Conservation (phyloP, 2,113 vertebrate species). For the Oreochromis aureus region DNA sequence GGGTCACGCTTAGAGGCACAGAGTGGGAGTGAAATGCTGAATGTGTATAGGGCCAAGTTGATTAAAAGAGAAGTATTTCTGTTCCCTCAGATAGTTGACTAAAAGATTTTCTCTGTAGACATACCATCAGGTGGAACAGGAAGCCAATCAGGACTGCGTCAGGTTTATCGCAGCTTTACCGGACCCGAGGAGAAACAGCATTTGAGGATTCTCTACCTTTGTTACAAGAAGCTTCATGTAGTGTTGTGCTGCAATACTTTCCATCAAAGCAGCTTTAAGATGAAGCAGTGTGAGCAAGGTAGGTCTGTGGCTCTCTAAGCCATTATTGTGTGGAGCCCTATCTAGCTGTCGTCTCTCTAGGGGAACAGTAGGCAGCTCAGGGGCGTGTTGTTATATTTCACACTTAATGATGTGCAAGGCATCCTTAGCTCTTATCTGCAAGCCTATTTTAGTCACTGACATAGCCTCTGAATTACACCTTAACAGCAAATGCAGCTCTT, state of each 20-base stretch:
- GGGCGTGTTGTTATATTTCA: constrained; percentile 70
- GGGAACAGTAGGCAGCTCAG: constrained; percentile 55
- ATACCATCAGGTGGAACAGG: neutral
- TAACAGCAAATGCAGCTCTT: constrained; percentile 13
- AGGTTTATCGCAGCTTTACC: neutral
- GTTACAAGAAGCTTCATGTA: neutral
- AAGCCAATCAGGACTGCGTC: neutral
- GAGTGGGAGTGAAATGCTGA: neutral
- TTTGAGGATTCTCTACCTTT: neutral
- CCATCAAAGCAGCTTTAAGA: constrained; percentile 21
- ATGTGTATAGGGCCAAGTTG: neutral
- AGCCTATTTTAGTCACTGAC: constrained; percentile 59
- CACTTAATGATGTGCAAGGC: constrained; percentile 69
- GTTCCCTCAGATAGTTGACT: neutral
- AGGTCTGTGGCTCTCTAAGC: constrained; percentile 21
- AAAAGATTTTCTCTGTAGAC: neutral
- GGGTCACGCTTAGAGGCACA: neutral
- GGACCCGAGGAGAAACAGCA: neutral
- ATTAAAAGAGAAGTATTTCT: neutral
- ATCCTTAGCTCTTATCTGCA: constrained; percentile 56
- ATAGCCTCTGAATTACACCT: constrained; percentile 47
- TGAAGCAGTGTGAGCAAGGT: constrained; percentile 33
- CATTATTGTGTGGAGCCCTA: constrained; percentile 53
- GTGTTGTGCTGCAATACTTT: neutral
- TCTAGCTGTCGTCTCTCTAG: constrained; percentile 45